A percentile compares a stretch with the other conserved stretches of the same genome.
Evolutionary conservation across 1,140 invertebrate species (phyloP).

Genomic region (Lucilia cuprina): DNA sequence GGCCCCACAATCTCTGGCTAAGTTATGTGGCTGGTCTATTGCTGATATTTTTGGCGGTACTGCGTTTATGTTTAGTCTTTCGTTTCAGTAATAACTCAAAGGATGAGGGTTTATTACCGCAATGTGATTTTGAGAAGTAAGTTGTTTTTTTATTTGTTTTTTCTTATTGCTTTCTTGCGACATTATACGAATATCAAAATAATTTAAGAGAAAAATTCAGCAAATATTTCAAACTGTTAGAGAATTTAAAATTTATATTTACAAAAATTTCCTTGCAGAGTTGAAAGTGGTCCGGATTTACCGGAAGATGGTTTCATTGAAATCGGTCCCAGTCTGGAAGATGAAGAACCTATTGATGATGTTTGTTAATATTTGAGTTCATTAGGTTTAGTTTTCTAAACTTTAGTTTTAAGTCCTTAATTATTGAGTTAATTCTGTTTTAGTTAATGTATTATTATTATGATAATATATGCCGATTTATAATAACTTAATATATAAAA

Average conservation of each 20-base stretch:
- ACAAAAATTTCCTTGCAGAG: constrained; percentile 46
- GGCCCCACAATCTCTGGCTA: constrained; percentile 60
- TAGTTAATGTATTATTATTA: background rate
- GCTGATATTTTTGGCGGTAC: constrained; percentile 50
- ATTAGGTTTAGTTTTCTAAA: constrained; percentile 3
- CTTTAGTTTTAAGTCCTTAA: background rate
- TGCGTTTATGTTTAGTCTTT: constrained; percentile 52
- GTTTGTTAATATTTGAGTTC: constrained; percentile 50
- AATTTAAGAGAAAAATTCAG: background rate
- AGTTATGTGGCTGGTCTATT: constrained; percentile 59
- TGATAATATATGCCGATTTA: background rate
- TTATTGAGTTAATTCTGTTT: background rate
- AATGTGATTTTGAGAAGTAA: constrained; percentile 59
- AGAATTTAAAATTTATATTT: background rate
- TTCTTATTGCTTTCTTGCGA: background rate
- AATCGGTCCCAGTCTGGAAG: constrained; percentile 45
- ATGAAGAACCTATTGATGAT: constrained; percentile 49
- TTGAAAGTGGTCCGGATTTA: constrained; percentile 48
- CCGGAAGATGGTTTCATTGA: constrained; percentile 52
- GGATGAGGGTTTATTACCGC: constrained; percentile 57
- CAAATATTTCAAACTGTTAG: background rate
- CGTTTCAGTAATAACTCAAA: constrained; percentile 44
- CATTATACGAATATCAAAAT: background rate
- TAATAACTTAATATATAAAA: background rate
- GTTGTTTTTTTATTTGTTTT: background rate